A percentile compares a stretch with the other conserved stretches of the same genome.
phyloP scores from a whole-genome alignment of 2,888 invertebrate genomes.

The Villa cingulata region DNA sequence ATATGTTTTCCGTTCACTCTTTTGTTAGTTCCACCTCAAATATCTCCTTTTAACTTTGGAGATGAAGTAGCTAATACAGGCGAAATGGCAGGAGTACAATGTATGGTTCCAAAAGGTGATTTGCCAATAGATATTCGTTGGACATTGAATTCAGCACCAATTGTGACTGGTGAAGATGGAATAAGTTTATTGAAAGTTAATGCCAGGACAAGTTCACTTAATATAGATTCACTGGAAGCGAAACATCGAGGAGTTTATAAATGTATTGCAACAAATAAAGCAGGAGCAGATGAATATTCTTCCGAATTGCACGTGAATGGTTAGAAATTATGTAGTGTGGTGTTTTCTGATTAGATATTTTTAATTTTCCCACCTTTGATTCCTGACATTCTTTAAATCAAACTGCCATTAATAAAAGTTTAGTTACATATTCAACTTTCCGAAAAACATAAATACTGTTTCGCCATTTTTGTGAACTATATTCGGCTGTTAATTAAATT shows the following conservation, averaged over 20 bases:
- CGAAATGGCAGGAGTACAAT: conserved; percentile 49
- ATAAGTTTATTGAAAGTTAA: conserved; percentile 42
- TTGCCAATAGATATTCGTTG: conserved; percentile 58
- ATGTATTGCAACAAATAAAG: conserved; percentile 47
- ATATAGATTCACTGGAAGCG: conserved; percentile 43
- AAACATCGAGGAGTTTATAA: conserved; percentile 49
- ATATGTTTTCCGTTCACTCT: not conserved
- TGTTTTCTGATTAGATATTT: not conserved
- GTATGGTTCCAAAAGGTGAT: conserved; percentile 59
- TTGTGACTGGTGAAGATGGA: conserved; percentile 50
- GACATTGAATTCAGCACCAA: conserved; percentile 45
- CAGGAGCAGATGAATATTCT: conserved; percentile 36
- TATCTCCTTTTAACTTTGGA: conserved; percentile 42
- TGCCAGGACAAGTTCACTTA: conserved; percentile 43
- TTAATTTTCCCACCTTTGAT: conserved; percentile 39
- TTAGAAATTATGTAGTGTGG: conserved; percentile 9
- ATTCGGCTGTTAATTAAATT: not conserved
- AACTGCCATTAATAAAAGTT: conserved; percentile 45
- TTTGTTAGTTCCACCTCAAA: conserved; percentile 38
- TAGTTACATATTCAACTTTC: conserved; percentile 39
- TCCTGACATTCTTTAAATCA: conserved; percentile 42
- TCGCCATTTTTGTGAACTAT: not conserved
- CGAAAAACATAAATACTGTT: conserved; percentile 14
- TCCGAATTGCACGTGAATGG: conserved; percentile 30
- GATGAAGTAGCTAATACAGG: conserved; percentile 44